A percentile compares a stretch with the other conserved stretches of the same genome.
Evolutionary conservation across 1,140 invertebrate genomes (phyloP).

Genomic region (Cyclargus thomasi): DNA sequence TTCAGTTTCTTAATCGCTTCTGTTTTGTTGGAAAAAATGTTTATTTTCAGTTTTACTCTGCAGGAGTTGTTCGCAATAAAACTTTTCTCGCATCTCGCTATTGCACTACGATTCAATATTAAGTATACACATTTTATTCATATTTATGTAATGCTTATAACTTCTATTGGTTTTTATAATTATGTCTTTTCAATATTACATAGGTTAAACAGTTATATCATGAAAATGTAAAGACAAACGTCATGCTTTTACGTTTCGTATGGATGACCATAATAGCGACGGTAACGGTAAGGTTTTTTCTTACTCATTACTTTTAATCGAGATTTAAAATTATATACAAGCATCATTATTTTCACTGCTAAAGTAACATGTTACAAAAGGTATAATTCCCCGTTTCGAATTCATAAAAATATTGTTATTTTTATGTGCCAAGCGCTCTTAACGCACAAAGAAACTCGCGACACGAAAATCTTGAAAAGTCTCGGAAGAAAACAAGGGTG

Average conservation of each 20-base stretch:
- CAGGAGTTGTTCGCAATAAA: neutral
- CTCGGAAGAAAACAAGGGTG: neutral
- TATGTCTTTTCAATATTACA: too few relatives aligned
- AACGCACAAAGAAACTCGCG: neutral
- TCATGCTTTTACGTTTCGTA: too few relatives aligned
- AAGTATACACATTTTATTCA: neutral
- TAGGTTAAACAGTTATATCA: too few relatives aligned
- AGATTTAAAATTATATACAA: neutral
- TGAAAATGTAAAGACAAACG: too few relatives aligned
- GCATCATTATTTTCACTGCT: neutral
- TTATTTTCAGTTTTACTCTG: neutral
- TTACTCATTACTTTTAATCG: too few relatives aligned
- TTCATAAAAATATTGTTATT: neutral
- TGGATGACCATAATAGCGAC: too few relatives aligned
- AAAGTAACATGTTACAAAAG: neutral
- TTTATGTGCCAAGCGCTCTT: neutral
- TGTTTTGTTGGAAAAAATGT: neutral
- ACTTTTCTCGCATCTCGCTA: neutral
- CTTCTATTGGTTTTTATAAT: too few relatives aligned
- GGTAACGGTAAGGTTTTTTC: too few relatives aligned
- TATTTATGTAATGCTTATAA: too few relatives aligned
- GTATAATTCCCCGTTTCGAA: neutral
- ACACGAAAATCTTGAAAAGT: neutral
- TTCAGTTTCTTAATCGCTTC: conserved; percentile 1
- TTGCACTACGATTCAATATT: neutral